Base-by-base conservation (phyloP, 2,113 vertebrate species). In the Thomomys bottae region DNA sequence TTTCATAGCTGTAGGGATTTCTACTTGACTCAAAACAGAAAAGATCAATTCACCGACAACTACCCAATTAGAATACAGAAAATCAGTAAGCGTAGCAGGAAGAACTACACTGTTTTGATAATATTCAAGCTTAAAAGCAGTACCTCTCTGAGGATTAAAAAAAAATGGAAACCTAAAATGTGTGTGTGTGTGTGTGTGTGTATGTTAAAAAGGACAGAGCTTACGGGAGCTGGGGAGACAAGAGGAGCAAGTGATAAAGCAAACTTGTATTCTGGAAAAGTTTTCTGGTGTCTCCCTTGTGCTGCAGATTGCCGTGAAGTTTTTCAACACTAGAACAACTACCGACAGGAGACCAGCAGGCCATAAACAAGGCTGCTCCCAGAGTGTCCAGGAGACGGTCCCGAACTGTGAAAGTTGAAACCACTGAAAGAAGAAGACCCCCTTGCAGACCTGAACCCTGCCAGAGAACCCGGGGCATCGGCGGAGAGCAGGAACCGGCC, bases 81-180 rank as follows among this genome's bases (percentile, higher is more conserved):
- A 89, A 21, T 79, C 83, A 84, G 73, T 42, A 77, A 18, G 49
- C 40, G 89, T 0, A 24, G 32, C 61, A 71, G 40, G 36, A 72
- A 77, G 40, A 88, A 72, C 2, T 4, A 42, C 38, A 75, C 73
- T 89, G 20, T 64, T 92, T 72, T 30, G 17, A 90, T 87, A 63
- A 82, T n/a, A 76, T 76, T 89, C 68, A 66, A 24, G 54, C 81
- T 77, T 73, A 67, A 86, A 84, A 75, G 24, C 40, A 84, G 49
- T 20, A 70, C 9, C 49, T 73, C 42, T 45, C 77, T 28, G 17
- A 67, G 23, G 6, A 26, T 40, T 87, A 57, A 30, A 59, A 38
- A 42, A 42, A 77, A 81, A 10, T 34, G 36, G 84, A 93, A 92
- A 87, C 14, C 57, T 84, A 78, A 90, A 49, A 38, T n/a, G n/a